Evolutionary conservation across 2,797 vertebrate genomes (phyloP).

Genomic region (Monodelphis domestica): DNA sequence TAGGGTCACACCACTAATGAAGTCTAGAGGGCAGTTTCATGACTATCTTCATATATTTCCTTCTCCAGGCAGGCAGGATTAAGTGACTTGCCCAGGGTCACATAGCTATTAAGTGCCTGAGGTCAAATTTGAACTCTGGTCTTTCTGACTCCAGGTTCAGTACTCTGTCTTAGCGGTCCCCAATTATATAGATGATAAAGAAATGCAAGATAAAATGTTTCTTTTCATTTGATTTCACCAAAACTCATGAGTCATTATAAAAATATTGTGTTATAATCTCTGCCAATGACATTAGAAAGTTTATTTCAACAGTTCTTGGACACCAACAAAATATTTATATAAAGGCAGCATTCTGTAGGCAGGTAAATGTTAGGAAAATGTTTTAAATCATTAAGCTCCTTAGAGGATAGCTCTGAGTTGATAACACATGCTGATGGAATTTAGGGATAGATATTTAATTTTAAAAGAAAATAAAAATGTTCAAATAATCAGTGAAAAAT

Average conservation of each 20-base stretch:
- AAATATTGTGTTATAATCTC: background rate
- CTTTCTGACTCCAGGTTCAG: background rate
- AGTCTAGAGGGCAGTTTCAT: background rate
- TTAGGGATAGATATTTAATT: conserved; percentile 10
- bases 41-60: background rate
- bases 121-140: background rate
- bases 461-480: background rate
- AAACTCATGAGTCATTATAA: background rate
- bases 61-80: background rate
- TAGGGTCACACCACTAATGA: background rate
- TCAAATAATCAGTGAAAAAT: conserved; percentile 4
- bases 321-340: conserved; percentile 82
- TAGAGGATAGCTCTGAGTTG: background rate
- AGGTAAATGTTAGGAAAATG: conserved; percentile 59
- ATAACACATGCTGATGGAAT: conserved; percentile 31
- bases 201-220: background rate
- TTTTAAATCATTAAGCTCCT: conserved; percentile 43
- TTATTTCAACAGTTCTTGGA: conserved; percentile 78
- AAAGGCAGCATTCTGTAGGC: conserved; percentile 57
- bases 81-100: background rate
- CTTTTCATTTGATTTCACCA: background rate
- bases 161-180: background rate
- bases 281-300: conserved; percentile 70
- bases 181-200: background rate
- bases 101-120: background rate